Base-by-base conservation (phyloP, 2,113 vertebrate genomes). In the Passer montanus region DNA sequence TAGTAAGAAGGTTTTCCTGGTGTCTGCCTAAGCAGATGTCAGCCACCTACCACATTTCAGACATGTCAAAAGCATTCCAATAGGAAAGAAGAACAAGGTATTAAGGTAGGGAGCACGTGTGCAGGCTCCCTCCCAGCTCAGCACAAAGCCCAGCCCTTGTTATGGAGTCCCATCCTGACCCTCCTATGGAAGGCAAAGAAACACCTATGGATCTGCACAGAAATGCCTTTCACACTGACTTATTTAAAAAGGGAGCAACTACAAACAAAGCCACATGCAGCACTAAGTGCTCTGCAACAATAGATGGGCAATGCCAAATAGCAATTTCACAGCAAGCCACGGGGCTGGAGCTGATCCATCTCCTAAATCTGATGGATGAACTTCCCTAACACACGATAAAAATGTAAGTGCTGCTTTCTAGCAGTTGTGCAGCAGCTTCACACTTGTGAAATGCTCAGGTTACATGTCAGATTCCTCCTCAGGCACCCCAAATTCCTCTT, bases 71-170 rank as follows among this genome's bases (percentile, higher is more conserved):
- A 68, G 11, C 33, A 78, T 35, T 37, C 18, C 74, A 35, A 35
- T 0, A 72, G 21, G 30, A 72, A 47, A 44, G 6, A 81, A 35
- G 77, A 62, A 33, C 1, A 1, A 11, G 30, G 26, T 10, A 4
- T 3, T 2, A 39, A 2, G 15, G 49, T 4, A 49, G 27, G 8
- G 43, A 55, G 35, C 1, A 1, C 0, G 1, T 1, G 0, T 15
- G 31, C 7, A 37, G 37, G 0, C 37, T 41, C 15, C 72, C 49
- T 26, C 13, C 50, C 26, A 62, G 4, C 15, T 2, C 1, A 88
- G 26, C 60, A 66, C 19, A 74, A 69, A 58, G 39, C 14, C 26
- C 67, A 30, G 0, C 23, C 23, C 80, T 67, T 3, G 1, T 2
- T 9, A 21, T 10, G 15, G 13, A 50, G 30, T 10, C 73, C 39